Conservation (phyloP, 2,797 vertebrate genomes). For the Chloroceryle inda region DNA sequence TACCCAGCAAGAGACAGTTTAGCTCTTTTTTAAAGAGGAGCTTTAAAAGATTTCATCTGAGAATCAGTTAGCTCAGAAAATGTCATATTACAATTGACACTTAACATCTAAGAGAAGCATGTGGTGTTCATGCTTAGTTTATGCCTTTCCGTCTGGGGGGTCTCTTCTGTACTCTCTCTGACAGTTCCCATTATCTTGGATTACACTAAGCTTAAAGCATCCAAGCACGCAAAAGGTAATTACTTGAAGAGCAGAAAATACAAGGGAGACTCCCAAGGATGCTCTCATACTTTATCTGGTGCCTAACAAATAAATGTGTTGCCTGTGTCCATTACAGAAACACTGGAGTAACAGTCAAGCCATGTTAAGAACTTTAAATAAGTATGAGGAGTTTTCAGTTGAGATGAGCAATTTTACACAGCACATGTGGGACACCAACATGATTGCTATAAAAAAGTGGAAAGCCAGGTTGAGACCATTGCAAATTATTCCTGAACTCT, state of each 20-base stretch:
- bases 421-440: neutral
- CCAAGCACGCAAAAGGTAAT: neutral
- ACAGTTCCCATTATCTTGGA: slow-evolving; percentile 19
- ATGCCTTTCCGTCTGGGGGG: neutral
- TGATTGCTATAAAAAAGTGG: neutral
- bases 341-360: neutral
- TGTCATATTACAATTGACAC: neutral
- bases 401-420: neutral
- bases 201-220: slow-evolving; percentile 30
- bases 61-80: slow-evolving; percentile 32
- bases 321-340: neutral
- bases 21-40: slow-evolving; percentile 1
- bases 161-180: slow-evolving; percentile 5
- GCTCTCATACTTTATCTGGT: neutral
- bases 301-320: neutral
- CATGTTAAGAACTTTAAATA: neutral
- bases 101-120: slow-evolving; percentile 7
- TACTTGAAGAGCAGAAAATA: neutral
- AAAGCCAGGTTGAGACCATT: neutral
- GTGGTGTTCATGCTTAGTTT: slow-evolving; percentile 15
- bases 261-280: neutral
- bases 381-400: neutral
- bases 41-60: slow-evolving; percentile 28
- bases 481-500: neutral
- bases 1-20: slow-evolving; percentile 41